Conservation (phyloP, 1,140 invertebrate genomes). For the Goniozus legneri region DNA sequence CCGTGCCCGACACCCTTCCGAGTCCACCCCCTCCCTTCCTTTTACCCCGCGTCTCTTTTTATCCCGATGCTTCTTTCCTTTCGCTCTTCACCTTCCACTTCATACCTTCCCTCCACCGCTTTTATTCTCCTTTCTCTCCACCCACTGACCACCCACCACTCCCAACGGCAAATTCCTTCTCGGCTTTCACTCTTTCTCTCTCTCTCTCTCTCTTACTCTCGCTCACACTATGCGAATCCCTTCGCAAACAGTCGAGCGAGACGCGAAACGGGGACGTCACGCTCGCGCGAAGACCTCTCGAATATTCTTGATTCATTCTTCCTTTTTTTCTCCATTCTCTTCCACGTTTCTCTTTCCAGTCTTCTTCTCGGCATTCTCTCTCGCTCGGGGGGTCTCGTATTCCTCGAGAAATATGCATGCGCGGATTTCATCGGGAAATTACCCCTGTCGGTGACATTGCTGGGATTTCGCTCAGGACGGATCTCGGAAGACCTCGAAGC, state of each 20-base stretch:
- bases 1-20: constrained; percentile 18
- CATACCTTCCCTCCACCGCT: constrained; percentile 13
- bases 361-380: not conserved
- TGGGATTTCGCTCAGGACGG: too few species aligned
- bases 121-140: not conserved
- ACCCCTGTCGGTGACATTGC: too few species aligned
- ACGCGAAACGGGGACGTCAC: constrained; percentile 7
- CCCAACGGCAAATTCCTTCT: not conserved
- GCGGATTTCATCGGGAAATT: not conserved
- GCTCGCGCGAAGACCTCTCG: not conserved
- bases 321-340: too few species aligned
- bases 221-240: not conserved
- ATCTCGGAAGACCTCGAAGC: too few species aligned
- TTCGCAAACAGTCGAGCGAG: not conserved
- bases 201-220: not conserved
- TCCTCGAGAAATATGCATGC: not conserved
- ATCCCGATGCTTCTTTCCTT: constrained; percentile 10
- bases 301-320: not conserved
- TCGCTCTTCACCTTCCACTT: constrained; percentile 1
- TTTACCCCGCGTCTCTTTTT: constrained; percentile 7
- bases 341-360: constrained; percentile 5
- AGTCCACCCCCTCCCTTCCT: constrained; percentile 3
- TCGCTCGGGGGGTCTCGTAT: not conserved
- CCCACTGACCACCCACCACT: not conserved
- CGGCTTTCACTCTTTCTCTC: not conserved